A percentile compares a stretch with the other conserved stretches of the same genome.
phyloP scores from a whole-genome alignment of 2,888 invertebrate genomes.

The Psylliodes chrysocephalus region DNA sequence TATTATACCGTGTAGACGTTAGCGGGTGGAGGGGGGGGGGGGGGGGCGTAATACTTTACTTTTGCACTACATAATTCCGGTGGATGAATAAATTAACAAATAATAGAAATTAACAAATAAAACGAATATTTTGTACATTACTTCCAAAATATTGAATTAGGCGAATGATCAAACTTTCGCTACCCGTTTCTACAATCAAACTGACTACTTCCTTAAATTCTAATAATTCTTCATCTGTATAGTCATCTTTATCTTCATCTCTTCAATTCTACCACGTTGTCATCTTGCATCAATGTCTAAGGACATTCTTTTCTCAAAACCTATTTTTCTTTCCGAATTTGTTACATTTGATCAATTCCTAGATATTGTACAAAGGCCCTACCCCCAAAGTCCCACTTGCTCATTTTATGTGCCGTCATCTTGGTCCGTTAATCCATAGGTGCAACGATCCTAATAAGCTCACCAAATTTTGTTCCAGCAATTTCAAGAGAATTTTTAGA shows the following conservation, averaged over 20 bases:
- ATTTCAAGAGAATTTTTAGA: no score
- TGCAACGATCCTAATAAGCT: no score
- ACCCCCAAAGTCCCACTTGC: background rate
- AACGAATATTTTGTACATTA: no score
- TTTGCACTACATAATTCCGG: no score
- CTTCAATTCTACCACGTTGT: background rate
- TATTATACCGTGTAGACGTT: no score
- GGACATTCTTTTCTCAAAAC: background rate
- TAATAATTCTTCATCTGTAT: background rate
- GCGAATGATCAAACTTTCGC: no score
- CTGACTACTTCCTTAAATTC: background rate
- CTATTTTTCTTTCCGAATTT: background rate
- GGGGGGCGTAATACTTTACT: no score
- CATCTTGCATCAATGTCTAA: background rate
- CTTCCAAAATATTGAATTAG: no score
- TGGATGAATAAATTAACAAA: no score
- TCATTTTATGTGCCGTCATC: constrained; percentile 32
- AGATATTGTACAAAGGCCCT: background rate
- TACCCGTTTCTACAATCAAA: background rate
- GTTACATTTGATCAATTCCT: background rate
- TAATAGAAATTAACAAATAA: no score
- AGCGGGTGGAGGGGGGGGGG: no score
- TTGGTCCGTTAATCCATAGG: constrained; percentile 29
- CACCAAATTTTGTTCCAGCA: no score
- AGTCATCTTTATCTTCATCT: background rate